These are phyloP conservation scores for Drosophila neotestacea DNA, from an alignment of 2,888 invertebrate species.

Conservation along the genomic window DNA sequence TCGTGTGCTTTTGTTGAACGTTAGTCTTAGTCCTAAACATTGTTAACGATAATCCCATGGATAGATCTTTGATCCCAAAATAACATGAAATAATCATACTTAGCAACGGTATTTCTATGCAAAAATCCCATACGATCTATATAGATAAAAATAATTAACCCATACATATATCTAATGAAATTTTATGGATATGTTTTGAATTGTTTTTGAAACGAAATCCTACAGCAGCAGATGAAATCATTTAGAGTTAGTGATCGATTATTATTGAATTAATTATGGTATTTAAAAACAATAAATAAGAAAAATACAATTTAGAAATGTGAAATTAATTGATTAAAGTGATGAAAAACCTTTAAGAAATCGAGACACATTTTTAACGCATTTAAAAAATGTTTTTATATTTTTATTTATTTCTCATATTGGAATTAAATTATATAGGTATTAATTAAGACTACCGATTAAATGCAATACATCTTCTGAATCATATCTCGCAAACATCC, in stretches of 20 bases:
- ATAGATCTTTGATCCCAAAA: constrained; percentile 36
- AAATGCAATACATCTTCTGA: constrained; percentile 64
- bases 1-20: constrained; percentile 65
- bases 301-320: constrained; percentile 19
- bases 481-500: constrained; percentile 43
- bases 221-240: constrained; percentile 45
- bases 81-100: constrained; percentile 29
- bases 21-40: constrained; percentile 52
- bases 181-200: constrained; percentile 31
- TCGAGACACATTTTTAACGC: constrained; percentile 46
- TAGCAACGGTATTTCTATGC: constrained; percentile 60
- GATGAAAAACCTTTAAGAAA: too few relatives aligned
- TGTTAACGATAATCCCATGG: constrained; percentile 58
- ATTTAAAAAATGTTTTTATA: constrained; percentile 57
- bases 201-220: constrained; percentile 29
- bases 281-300: constrained; percentile 58
- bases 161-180: constrained; percentile 24
- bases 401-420: constrained; percentile 62
- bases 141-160: constrained; percentile 38
- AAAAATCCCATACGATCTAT: constrained; percentile 44
- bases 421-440: constrained; percentile 67
- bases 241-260: constrained; percentile 59
- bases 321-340: too few relatives aligned
- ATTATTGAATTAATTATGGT: constrained; percentile 56
- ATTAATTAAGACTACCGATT: constrained; percentile 73